Evolutionary conservation across 2,113 vertebrate species (phyloP).

Genomic region (Azemiops feae): DNA sequence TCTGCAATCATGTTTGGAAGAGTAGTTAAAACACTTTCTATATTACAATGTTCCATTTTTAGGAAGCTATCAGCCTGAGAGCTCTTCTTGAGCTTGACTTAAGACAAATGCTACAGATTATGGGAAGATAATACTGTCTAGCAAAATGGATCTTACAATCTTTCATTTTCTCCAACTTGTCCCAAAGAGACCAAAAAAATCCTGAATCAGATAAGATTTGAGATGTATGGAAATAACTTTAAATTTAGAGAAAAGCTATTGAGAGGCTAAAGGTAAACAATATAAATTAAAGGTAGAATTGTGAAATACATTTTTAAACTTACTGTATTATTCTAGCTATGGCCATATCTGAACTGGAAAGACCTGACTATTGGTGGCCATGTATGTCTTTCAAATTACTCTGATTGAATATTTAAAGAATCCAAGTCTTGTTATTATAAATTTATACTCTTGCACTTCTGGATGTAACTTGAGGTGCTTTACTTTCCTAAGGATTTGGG

Average conservation of each 20-base stretch:
- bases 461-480: neutral
- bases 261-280: neutral
- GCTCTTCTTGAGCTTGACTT: neutral
- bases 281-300: neutral
- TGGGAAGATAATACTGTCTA: neutral
- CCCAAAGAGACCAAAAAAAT: neutral
- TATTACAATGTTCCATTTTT: no score
- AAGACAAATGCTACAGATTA: neutral
- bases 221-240: neutral
- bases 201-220: neutral
- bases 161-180: neutral
- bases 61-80: neutral
- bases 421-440: neutral
- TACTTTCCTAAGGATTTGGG: neutral
- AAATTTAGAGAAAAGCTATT: neutral
- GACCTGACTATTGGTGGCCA: neutral
- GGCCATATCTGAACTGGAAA: neutral
- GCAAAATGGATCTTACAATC: no score
- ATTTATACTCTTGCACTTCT: neutral
- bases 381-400: neutral
- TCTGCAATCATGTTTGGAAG: neutral
- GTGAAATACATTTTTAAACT: neutral
- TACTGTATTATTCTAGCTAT: neutral
- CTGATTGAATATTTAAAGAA: neutral
- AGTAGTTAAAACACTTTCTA: neutral